These are phyloP conservation scores for Helostoma temminkii DNA, from an alignment of 2,797 vertebrate species.

Conservation along the genomic window DNA sequence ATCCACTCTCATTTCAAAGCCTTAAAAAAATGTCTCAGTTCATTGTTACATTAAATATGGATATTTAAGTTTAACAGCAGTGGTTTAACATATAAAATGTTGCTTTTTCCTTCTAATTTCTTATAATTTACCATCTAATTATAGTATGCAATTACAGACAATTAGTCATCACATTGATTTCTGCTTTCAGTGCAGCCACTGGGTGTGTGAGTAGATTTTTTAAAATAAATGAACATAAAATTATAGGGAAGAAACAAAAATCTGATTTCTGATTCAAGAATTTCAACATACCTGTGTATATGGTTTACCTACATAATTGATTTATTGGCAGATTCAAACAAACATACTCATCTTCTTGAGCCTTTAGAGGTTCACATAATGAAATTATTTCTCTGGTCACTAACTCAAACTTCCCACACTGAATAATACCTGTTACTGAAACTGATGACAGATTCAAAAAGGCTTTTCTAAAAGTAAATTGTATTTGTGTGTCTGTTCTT, in stretches of 20 bases:
- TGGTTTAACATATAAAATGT: conserved; percentile 34
- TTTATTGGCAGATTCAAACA: too few species aligned
- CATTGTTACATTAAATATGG: conserved; percentile 44
- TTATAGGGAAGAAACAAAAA: conserved; percentile 3
- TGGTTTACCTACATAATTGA: neutral
- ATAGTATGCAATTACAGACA: conserved; percentile 71
- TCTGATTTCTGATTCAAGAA: neutral
- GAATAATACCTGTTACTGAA: too few species aligned
- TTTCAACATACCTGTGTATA: neutral
- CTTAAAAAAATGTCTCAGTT: conserved; percentile 19
- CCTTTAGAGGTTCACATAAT: too few species aligned
- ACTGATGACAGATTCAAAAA: too few species aligned
- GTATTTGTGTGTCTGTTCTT: too few species aligned
- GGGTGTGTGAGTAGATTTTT: neutral
- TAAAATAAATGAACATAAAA: neutral
- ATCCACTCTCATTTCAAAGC: conserved; percentile 23
- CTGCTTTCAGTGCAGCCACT: conserved; percentile 45
- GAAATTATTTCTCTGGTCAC: too few species aligned
- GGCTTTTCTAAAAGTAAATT: too few species aligned
- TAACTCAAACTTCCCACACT: too few species aligned
- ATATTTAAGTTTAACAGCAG: conserved; percentile 32
- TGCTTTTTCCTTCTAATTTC: conserved; percentile 43
- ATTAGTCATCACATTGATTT: conserved; percentile 70
- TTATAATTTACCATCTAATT: conserved; percentile 66
- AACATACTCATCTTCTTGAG: too few species aligned